Conservation (phyloP, 2,888 invertebrate species). For the Himalopsyche kuldschensis region DNA sequence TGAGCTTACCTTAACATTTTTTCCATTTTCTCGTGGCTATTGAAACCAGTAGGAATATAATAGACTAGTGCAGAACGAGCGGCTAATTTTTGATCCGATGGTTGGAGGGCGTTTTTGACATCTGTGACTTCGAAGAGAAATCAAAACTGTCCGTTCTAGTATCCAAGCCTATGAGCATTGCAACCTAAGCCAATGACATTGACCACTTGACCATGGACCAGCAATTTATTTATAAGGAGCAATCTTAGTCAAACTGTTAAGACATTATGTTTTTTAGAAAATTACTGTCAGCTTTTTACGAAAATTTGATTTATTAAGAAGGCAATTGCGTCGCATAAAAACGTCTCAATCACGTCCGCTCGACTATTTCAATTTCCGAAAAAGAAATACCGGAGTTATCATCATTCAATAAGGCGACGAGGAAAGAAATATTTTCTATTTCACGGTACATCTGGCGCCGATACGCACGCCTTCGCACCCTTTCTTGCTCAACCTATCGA, state of each 20-base stretch:
- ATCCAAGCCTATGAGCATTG: too few species aligned
- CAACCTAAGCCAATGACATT: too few species aligned
- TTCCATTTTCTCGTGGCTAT: too few species aligned
- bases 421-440: conserved; percentile 6
- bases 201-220: too few species aligned
- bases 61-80: too few species aligned
- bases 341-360: neutral
- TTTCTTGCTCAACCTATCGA: neutral
- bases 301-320: neutral
- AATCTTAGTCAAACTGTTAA: conserved; percentile 75
- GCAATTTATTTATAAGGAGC: conserved; percentile 94
- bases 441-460: conserved; percentile 10
- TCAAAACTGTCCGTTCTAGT: too few species aligned
- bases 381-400: neutral
- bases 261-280: too few species aligned
- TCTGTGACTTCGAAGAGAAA: too few species aligned
- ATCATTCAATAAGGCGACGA: conserved; percentile 1
- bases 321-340: neutral
- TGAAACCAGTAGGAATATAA: too few species aligned
- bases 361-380: neutral
- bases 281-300: neutral
- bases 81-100: too few species aligned
- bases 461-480: conserved; percentile 3
- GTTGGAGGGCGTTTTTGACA: too few species aligned
- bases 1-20: too few species aligned